phyloP scores from a whole-genome alignment of 2,113 vertebrate genomes.

The Cheilinus undulatus region DNA sequence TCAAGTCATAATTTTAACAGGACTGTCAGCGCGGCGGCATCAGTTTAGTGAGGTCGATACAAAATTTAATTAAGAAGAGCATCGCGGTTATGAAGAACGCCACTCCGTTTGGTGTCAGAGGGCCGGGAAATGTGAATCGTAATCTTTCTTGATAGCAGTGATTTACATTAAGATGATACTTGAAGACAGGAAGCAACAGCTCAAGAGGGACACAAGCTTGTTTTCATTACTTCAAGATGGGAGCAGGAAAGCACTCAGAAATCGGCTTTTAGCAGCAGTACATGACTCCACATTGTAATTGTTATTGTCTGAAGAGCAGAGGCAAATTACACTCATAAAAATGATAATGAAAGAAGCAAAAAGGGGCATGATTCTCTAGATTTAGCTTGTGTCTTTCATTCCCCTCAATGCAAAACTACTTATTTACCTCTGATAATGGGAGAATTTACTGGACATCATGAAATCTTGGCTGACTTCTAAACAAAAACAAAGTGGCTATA shows the following conservation, averaged over 20 bases:
- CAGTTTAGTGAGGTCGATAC: conserved; percentile 63
- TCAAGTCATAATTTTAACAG: conserved; percentile 49
- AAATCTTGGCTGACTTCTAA: too few species aligned
- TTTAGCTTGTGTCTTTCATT: background rate
- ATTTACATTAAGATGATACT: conserved; percentile 43
- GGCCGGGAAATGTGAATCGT: conserved; percentile 35
- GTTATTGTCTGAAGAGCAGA: conserved; percentile 1
- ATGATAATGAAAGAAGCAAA: background rate
- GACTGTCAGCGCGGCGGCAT: conserved; percentile 59
- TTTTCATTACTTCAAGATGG: conserved; percentile 10
- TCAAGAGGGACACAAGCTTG: background rate
- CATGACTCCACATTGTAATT: background rate
- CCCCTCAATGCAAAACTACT: background rate
- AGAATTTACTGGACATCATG: background rate
- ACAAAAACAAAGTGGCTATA: too few species aligned
- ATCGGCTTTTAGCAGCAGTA: background rate
- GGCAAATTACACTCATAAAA: background rate
- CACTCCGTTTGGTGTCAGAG: conserved; percentile 57
- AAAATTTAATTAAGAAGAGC: conserved; percentile 74
- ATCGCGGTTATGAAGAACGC: conserved; percentile 54
- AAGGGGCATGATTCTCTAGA: background rate
- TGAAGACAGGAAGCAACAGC: conserved; percentile 3
- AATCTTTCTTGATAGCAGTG: conserved; percentile 44
- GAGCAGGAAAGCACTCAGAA: conserved; percentile 1
- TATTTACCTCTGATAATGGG: background rate